These are phyloP conservation scores for Caenorhabditis plicata DNA, from an alignment of 2,888 invertebrate genomes.

Conservation along the genomic window DNA sequence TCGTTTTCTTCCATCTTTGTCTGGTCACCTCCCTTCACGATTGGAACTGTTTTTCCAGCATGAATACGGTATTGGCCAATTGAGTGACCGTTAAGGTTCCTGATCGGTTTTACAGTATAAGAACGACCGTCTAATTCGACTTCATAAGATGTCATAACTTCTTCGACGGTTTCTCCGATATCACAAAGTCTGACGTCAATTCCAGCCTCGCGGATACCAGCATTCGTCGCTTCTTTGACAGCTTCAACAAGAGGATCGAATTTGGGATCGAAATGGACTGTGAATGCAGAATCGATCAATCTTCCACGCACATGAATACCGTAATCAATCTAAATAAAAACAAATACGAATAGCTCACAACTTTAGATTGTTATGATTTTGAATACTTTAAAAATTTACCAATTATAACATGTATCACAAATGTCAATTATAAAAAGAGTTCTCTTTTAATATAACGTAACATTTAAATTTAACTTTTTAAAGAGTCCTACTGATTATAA, in stretches of 20 bases:
- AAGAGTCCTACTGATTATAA: too few species aligned
- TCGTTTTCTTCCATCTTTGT: slow-evolving; percentile 82
- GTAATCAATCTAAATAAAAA: slow-evolving; percentile 55
- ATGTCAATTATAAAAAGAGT: neutral
- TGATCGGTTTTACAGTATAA: slow-evolving; percentile 89
- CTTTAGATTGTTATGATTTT: neutral
- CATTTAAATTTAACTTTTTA: too few species aligned
- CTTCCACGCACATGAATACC: slow-evolving; percentile 69
- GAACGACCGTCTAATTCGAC: slow-evolving; percentile 93
- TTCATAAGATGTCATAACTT: slow-evolving; percentile 98
- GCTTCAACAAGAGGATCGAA: slow-evolving; percentile 91
- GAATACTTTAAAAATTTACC: neutral
- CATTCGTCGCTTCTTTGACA: slow-evolving; percentile 96
- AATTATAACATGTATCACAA: neutral
- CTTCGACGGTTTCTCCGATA: slow-evolving; percentile 91
- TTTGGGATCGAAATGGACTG: slow-evolving; percentile 90
- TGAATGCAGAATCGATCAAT: slow-evolving; percentile 98
- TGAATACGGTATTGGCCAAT: slow-evolving; percentile 87
- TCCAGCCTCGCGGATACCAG: slow-evolving; percentile 90
- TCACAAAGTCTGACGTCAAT: slow-evolving; percentile 97
- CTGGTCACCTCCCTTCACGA: slow-evolving; percentile 96
- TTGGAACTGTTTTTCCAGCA: slow-evolving; percentile 97
- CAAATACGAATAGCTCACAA: neutral
- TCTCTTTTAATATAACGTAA: too few species aligned
- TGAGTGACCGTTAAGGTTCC: slow-evolving; percentile 98